These are phyloP conservation scores for Enteromius viviparus DNA, from an alignment of 2,797 vertebrate genomes.

Conservation along the genomic window DNA sequence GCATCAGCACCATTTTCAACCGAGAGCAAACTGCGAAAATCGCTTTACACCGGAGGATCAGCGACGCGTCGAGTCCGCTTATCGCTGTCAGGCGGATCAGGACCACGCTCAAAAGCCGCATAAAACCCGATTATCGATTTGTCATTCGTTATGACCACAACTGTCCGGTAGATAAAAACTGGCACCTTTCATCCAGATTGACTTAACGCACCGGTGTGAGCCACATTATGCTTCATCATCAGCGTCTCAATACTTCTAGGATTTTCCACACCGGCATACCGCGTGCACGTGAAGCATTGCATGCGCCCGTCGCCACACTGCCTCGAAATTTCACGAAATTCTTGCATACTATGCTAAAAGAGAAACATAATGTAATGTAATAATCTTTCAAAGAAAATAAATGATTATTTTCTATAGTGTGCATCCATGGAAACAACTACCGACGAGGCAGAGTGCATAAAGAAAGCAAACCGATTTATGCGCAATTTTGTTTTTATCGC, in stretches of 20 bases:
- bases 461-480: not conserved
- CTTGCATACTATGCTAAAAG: not conserved
- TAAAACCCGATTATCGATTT: constrained; percentile 15
- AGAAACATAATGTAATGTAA: not conserved
- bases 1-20: constrained; percentile 53
- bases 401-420: not conserved
- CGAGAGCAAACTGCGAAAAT: constrained; percentile 23
- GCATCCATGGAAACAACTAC: not conserved
- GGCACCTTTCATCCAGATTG: not conserved
- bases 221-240: constrained; percentile 13
- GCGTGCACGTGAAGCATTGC: not conserved
- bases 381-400: not conserved
- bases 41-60: not conserved
- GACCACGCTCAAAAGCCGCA: not conserved
- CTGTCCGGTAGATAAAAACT: not conserved
- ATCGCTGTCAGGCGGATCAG: not conserved
- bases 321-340: not conserved
- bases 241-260: constrained; percentile 15
- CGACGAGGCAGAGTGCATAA: not conserved
- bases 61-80: not conserved
- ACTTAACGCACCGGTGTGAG: not conserved
- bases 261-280: constrained; percentile 31
- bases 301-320: not conserved
- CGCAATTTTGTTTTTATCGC: not conserved
- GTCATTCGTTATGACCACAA: not conserved